Percentiles rank a stretch among this genome's conserved stretches.
Evolutionary conservation across 1,140 invertebrate genomes (phyloP).

Genomic region (Scaptodrosophila lebanonensis): DNA sequence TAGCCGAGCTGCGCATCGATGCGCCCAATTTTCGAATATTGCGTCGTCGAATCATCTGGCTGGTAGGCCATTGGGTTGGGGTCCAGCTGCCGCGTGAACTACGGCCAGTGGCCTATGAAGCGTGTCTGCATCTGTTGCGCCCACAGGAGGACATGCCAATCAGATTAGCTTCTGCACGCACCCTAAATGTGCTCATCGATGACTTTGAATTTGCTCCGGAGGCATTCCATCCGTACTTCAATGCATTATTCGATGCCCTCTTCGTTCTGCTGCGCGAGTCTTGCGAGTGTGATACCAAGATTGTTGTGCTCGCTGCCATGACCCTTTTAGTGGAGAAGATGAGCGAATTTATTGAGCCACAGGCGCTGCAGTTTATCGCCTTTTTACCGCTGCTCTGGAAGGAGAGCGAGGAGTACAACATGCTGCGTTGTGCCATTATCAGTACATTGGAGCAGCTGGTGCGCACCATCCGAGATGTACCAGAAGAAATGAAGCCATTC

Average conservation of each 20-base stretch:
- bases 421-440: conserved; percentile 94
- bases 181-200: conserved; percentile 88
- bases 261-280: conserved; percentile 92
- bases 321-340: conserved; percentile 93
- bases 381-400: conserved; percentile 93
- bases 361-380: conserved; percentile 84
- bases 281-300: conserved; percentile 95
- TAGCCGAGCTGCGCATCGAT: conserved; percentile 88
- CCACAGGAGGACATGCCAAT: conserved; percentile 89
- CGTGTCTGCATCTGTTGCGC: conserved; percentile 85
- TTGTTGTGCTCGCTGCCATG: conserved; percentile 92
- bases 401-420: conserved; percentile 90
- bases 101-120: conserved; percentile 88
- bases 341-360: conserved; percentile 83
- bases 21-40: conserved; percentile 93
- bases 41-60: conserved; percentile 90
- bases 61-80: conserved; percentile 90
- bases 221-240: conserved; percentile 89
- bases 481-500: conserved; percentile 82
- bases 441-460: conserved; percentile 82
- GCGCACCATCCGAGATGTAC: conserved; percentile 83
- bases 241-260: conserved; percentile 85
- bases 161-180: conserved; percentile 86
- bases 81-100: conserved; percentile 90
- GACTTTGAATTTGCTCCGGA: conserved; percentile 95